phyloP scores from a whole-genome alignment of 2,888 invertebrate species.

The Archips xylosteana region DNA sequence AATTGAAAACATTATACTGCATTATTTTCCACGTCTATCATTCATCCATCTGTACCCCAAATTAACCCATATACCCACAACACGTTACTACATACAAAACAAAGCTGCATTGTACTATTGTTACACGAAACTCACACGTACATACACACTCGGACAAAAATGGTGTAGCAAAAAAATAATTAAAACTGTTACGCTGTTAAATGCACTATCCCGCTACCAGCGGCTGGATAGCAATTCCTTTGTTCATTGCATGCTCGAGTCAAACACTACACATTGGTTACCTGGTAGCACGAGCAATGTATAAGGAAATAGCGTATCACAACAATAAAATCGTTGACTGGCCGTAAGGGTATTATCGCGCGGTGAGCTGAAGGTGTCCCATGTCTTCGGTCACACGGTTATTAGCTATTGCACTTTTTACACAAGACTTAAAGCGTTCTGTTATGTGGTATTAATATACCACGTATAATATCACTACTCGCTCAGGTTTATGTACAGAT shows the following conservation, averaged over 20 bases:
- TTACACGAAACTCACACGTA: conserved; percentile 53
- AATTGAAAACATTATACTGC: background rate
- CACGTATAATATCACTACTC: background rate
- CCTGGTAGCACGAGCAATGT: no score
- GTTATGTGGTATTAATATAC: background rate
- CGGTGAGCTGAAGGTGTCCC: background rate
- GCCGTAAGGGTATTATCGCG: conserved; percentile 14
- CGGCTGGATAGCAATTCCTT: no score
- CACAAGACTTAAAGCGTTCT: background rate
- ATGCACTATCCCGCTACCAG: no score
- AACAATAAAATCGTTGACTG: no score
- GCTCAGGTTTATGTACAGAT: background rate
- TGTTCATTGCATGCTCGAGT: no score
- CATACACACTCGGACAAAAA: conserved; percentile 57
- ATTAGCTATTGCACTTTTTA: conserved; percentile 27
- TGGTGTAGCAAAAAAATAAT: conserved; percentile 48
- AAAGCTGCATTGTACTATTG: conserved; percentile 73
- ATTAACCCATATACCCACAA: conserved; percentile 39
- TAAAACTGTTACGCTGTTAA: conserved; percentile 34
- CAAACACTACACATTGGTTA: no score
- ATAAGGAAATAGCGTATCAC: no score
- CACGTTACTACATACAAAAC: conserved; percentile 52
- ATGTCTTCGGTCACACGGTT: conserved; percentile 25
- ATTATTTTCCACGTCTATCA: conserved; percentile 35
- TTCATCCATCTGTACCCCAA: conserved; percentile 29